Evolutionary conservation across 2,888 invertebrate species (phyloP), one percentile per base, ranked within the genome.

Genomic region (Rhagophthalmus giganteus): DNA sequence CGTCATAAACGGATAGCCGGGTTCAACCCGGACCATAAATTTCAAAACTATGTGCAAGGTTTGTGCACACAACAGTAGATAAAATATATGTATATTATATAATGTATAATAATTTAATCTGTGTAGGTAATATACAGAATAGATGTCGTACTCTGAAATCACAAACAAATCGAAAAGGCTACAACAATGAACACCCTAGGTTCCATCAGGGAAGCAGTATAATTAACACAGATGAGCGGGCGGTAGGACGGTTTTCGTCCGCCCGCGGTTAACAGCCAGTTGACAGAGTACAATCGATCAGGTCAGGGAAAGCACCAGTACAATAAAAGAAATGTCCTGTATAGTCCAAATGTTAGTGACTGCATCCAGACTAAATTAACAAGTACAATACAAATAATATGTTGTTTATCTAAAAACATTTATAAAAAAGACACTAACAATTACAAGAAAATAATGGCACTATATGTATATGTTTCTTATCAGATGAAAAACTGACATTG

Each of bases 1-100:
- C 72, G 69, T 63, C 61, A 62, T 63, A 61, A 58, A 62, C 65
- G 63, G 67, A 65, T 64, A 62, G 68, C 63, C 68, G 66, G 69
- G 66, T 59, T 46, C 52, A 63, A 61, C 63, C 62, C 61, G 63
- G 62, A 61, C 7, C 60, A 60, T 70, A 71, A 67, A 69, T 68
- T 70, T 73, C 68, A 69, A 70, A 70, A 73, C 73, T 74, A 74
- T 74, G 74, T 74, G 74, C 74, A 73, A 74, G 71, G 72, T 72
- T 71, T 68, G 75, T 74, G 75, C 74, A 74, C 75, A 74, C 73
- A 74, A 74, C 74, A 74, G 73, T 74, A 74, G 74, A 73, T 74
- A 74, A 74, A 74, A 74, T 74, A 74, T 74, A 72, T 73, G 64
- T 71, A 67, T 52, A 54, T 54, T 61, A 67, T 71, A 71, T 68